Evolutionary conservation across 2,888 invertebrate species (phyloP), one percentile per base, ranked within the genome.

Genomic region (Embidobia sp.): DNA sequence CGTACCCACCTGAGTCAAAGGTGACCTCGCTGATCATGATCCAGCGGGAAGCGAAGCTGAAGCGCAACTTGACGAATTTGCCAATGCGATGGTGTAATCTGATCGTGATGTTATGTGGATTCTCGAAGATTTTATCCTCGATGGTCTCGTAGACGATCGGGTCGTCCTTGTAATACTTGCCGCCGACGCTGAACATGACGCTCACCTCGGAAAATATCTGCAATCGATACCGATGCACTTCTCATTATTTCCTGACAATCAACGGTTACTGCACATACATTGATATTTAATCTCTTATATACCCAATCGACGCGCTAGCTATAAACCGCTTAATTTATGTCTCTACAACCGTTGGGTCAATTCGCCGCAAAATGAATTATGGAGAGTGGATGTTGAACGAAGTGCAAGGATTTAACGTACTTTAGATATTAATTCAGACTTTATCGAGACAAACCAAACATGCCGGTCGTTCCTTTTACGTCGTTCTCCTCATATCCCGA

Each of bases 1-100:
- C 42, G 66, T 55, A 90, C 91, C 91, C 78, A 94, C 94, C 93
- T 16, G 97, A 97, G 83, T 94, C 94, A 89, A 97, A 97, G 64
- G 94, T 93, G 78, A 97, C 92, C 90, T 98, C 97, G 90, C 96
- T 96, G 85, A 98, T 93, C 90, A 97, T 93, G 82, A 97, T 94
- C 97, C 97, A 97, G 61, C 94, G 92, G 10, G 95, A 93, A 1
- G 95, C 94, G 88, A 97, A 97, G 80, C 92, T 92, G 53, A 97
- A 91, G 83, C 94, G 93, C 81, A 95, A 90, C 85, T 95, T 95
- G 72, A 97, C 94, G 91, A 93, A 96, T 84, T 93, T 92, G 18
- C 95, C 97, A 51, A 97, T 93, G 46, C 95, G 92, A 85, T 96
- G 94, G 85, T 95, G 94, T 27, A 97, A 92, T 81, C 94, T 94